phyloP scores from a whole-genome alignment of 2,797 vertebrate genomes.

The Peromyscus melanophrys region DNA sequence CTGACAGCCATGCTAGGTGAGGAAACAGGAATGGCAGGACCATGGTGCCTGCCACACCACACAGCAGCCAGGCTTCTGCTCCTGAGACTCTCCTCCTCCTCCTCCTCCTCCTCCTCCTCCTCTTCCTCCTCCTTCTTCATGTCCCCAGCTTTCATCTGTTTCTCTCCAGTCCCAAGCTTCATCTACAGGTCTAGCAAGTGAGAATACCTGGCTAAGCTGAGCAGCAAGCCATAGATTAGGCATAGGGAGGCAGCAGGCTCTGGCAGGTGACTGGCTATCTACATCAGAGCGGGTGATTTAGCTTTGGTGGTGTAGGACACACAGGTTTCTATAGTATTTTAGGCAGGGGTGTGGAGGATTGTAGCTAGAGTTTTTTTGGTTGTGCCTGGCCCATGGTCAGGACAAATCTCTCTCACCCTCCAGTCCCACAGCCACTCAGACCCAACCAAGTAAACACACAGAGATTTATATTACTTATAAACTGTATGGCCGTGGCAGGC shows the following conservation, averaged over 20 bases:
- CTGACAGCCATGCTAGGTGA: background rate
- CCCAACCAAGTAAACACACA: too few species aligned
- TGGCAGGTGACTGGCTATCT: too few species aligned
- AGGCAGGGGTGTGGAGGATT: background rate
- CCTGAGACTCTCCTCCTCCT: too few species aligned
- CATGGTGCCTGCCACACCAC: background rate
- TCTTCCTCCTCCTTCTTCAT: background rate
- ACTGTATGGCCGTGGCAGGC: too few species aligned
- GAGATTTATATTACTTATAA: too few species aligned
- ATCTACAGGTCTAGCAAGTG: too few species aligned
- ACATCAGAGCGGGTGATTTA: background rate
- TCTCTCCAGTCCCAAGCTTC: background rate
- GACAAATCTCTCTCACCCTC: too few species aligned
- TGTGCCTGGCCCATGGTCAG: too few species aligned
- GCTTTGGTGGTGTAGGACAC: background rate
- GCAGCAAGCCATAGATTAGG: background rate
- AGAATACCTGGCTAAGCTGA: accelerated
- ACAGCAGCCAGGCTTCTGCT: background rate
- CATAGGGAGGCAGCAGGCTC: background rate
- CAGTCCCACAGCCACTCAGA: too few species aligned
- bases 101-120: too few species aligned
- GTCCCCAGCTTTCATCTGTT: accelerated
- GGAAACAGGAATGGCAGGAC: background rate
- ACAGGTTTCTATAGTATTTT: background rate
- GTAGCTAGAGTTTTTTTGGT: too few species aligned